Base-by-base conservation (phyloP, 2,888 invertebrate species). In the Amiota communis region DNA sequence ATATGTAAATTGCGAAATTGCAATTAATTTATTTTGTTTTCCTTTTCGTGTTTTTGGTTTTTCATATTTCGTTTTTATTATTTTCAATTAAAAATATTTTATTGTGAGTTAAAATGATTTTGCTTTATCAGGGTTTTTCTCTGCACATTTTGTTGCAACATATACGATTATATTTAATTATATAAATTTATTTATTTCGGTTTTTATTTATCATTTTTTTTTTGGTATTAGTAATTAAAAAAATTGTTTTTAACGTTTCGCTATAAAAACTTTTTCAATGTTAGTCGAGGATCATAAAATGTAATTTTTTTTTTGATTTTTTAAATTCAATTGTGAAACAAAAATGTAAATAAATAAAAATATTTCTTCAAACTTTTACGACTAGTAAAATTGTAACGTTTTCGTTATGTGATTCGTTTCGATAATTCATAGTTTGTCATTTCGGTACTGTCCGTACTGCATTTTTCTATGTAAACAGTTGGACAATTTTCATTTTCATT, bases 361-460 rank as follows among this genome's bases (percentile, higher is more conserved):
- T 79, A 80, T 80, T 80, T 79, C 86, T 85, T 87, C 88, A 86
- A 85, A 86, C 88, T 86, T 84, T 87, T 80, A 86, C 85, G 87
- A 87, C 88, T 87, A 88, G 88, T 81, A 80, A 36, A 36, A 78
- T 80, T 80, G 81, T 78, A 77, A 73, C 67, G 57, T 76, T 64
- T 56, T 56, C 53, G 53, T 51, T 69, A 47, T n/a, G 23, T 23
- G 53, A 47, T 69, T 67, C 36, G 17, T 11, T 12, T 48, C n/a
- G 46, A 15, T 17, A 67, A 47, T 51, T 20, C 49, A 65, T 65
- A 48, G 51, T 67, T 67, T 64, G 47, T 67, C 36, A 53, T 69
- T 47, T 69, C 23, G 57, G 36, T 15, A 57, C 57, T 57, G 36
- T 36, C 17, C n/a, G 11, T 57, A 57, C 57, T 57, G 57, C 57